Evolutionary conservation across 1,140 invertebrate genomes (phyloP).

Genomic region (Cheumatopsyche charites): DNA sequence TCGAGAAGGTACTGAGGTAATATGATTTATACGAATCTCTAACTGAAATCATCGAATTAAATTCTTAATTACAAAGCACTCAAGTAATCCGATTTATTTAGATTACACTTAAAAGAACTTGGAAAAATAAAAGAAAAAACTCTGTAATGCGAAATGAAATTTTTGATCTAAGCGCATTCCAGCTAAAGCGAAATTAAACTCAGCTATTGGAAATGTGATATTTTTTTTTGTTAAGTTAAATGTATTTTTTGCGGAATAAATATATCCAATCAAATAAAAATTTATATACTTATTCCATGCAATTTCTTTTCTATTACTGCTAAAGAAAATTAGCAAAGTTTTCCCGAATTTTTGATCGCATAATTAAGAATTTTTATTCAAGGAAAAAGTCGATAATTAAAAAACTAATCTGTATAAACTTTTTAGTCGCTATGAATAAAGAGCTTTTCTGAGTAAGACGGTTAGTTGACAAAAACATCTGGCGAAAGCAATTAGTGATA

Average conservation of each 20-base stretch:
- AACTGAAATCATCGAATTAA: background rate
- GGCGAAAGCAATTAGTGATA: conserved; percentile 18
- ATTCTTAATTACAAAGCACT: no score
- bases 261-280: background rate
- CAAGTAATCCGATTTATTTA: no score
- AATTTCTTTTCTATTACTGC: background rate
- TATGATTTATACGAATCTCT: background rate
- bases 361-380: conserved; percentile 14
- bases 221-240: no score
- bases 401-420: conserved; percentile 27
- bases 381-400: conserved; percentile 8
- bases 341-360: background rate
- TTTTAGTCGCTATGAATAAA: conserved; percentile 3
- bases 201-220: no score
- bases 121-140: no score
- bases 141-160: no score
- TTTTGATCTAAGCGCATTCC: no score
- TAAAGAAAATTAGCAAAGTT: background rate
- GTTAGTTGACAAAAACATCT: background rate
- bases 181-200: no score
- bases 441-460: conserved; percentile 15
- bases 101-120: no score
- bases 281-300: background rate
- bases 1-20: background rate
- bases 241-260: background rate